phyloP scores from a whole-genome alignment of 1,140 invertebrate species.

The Kradibia gibbosae region DNA sequence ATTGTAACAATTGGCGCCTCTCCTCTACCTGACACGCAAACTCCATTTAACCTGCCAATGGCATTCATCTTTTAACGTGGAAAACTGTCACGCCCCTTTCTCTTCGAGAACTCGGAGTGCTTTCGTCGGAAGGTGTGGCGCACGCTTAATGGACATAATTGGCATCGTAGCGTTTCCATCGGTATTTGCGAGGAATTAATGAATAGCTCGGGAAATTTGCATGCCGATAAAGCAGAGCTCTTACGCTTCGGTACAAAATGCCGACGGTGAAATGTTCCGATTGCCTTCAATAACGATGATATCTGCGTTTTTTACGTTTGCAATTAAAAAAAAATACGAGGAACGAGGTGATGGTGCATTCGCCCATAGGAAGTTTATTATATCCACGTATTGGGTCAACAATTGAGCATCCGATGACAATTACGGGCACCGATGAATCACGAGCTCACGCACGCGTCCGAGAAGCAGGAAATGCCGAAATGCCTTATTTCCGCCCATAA shows the following conservation, averaged over 20 bases:
- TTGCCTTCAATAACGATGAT: constrained; percentile 33
- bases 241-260: constrained; percentile 2
- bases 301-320: neutral
- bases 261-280: neutral
- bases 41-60: too few relatives aligned
- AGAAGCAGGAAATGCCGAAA: neutral
- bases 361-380: neutral
- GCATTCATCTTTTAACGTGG: too few relatives aligned
- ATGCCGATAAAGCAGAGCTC: constrained; percentile 29
- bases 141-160: neutral
- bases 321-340: neutral
- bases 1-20: too few relatives aligned
- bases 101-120: too few relatives aligned
- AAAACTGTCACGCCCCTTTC: too few relatives aligned
- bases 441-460: neutral
- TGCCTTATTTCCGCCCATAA: neutral
- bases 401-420: neutral
- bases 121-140: too few relatives aligned
- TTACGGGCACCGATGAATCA: neutral
- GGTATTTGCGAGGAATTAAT: neutral
- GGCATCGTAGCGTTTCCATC: neutral
- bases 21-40: too few relatives aligned
- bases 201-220: neutral
- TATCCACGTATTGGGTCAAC: neutral
- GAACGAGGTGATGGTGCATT: neutral